phyloP scores from a whole-genome alignment of 2,113 vertebrate genomes.

The Hypocryptadius cinnamomeus region DNA sequence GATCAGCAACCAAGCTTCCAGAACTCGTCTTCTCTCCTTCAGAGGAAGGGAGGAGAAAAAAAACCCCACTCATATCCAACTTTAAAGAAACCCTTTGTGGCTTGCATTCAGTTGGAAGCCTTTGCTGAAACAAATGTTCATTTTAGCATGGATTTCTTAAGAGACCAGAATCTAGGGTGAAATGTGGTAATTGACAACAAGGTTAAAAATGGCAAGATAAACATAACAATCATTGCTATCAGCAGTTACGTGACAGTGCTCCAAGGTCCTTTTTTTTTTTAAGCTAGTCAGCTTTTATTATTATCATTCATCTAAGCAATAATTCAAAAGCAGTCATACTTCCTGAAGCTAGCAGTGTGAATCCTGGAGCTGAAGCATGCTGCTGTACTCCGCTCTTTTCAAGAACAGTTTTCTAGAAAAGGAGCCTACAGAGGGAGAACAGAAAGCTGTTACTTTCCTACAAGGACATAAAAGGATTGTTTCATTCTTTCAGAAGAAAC shows the following conservation, averaged over 20 bases:
- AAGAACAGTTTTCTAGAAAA: not conserved
- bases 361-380: not conserved
- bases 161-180: not conserved
- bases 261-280: not conserved
- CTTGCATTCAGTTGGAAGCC: not conserved
- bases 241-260: not conserved
- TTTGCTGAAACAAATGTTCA: not conserved
- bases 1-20: not conserved
- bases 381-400: not conserved
- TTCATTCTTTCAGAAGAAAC: constrained; percentile 7
- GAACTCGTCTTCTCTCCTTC: not conserved
- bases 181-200: not conserved
- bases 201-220: not conserved
- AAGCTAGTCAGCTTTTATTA: not conserved
- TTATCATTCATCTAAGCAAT: not conserved
- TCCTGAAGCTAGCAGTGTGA: not conserved
- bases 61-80: not conserved
- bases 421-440: not conserved
- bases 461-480: not conserved
- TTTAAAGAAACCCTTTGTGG: not conserved
- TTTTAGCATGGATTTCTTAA: not conserved
- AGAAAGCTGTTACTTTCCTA: not conserved
- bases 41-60: not conserved
- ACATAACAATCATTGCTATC: not conserved
- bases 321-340: not conserved